These are phyloP conservation scores for Tipula confusa DNA, from an alignment of 2,888 invertebrate species.

Conservation along the genomic window DNA sequence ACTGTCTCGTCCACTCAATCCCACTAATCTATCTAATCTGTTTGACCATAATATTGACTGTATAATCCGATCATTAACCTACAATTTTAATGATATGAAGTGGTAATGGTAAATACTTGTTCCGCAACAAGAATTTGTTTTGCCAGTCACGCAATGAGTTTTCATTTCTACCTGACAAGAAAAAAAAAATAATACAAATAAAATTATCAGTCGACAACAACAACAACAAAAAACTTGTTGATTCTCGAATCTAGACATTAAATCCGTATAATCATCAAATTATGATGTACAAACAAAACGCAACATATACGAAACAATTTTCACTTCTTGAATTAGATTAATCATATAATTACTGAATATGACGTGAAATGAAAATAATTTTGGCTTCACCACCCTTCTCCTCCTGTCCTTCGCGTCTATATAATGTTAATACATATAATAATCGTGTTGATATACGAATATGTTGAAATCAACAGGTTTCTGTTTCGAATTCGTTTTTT, in stretches of 20 bases:
- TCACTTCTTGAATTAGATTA: neutral
- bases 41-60: no score
- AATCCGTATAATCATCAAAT: no score
- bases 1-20: no score
- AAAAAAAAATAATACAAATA: neutral
- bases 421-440: neutral
- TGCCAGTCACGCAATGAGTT: neutral
- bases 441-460: neutral
- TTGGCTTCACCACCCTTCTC: neutral
- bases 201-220: neutral
- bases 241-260: no score
- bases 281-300: no score
- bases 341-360: neutral
- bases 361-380: neutral
- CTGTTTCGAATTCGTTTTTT: neutral
- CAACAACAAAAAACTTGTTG: neutral
- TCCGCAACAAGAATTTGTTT: neutral
- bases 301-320: neutral
- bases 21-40: no score
- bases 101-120: neutral
- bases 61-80: no score
- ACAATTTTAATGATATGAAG: no score
- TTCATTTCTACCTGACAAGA: neutral
- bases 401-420: no score
- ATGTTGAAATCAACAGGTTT: neutral